Conservation (phyloP, 92 coral and sea anemone genomes). For the Phymanthus crucifer region DNA sequence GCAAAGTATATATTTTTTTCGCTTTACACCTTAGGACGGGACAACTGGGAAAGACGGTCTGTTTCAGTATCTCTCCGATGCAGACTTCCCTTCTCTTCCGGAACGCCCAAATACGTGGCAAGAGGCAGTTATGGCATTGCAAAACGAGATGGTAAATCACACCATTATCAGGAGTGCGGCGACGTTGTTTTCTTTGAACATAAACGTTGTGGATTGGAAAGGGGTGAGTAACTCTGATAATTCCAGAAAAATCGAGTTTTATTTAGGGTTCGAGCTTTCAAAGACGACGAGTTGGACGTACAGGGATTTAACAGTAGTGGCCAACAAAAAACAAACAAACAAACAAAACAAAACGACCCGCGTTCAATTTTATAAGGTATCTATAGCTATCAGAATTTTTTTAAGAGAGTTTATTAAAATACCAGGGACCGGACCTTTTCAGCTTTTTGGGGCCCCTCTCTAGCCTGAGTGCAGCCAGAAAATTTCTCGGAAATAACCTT, state of each 20-base stretch:
- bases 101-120: slow-evolving; percentile 54
- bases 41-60: slow-evolving; percentile 32
- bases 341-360: too few species aligned
- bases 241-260: not conserved
- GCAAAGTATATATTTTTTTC: not conserved
- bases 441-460: too few species aligned
- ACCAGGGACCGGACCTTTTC: too few species aligned
- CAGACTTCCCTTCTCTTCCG: slow-evolving; percentile 30
- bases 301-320: too few species aligned
- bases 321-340: too few species aligned
- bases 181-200: slow-evolving; percentile 39
- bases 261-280: not conserved
- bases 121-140: slow-evolving; percentile 45
- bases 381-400: too few species aligned
- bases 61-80: slow-evolving; percentile 36
- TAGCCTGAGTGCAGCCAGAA: too few species aligned
- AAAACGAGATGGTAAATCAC: slow-evolving; percentile 58
- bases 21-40: slow-evolving; percentile 30
- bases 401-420: too few species aligned
- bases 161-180: slow-evolving; percentile 55
- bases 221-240: slow-evolving; percentile 38
- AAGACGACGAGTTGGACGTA: too few species aligned
- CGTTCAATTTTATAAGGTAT: too few species aligned
- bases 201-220: slow-evolving; percentile 53
- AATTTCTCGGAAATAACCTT: too few species aligned